Base-by-base conservation (phyloP, 2,888 invertebrate species). In the Parelbella ahira region DNA sequence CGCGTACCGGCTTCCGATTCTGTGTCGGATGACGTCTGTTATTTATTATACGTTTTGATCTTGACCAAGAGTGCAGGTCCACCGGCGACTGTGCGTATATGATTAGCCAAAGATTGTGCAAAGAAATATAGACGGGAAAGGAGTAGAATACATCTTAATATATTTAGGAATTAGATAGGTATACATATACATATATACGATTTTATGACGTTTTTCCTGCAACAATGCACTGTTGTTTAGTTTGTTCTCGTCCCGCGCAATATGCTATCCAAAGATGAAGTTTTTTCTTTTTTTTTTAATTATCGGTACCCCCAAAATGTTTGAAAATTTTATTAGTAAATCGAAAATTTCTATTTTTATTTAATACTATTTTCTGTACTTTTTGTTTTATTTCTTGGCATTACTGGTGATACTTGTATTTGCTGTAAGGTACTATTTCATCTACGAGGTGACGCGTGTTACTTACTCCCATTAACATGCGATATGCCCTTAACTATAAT, bases 221-320 rank as follows among this genome's bases (percentile, higher is more conserved):
- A 27, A 41, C 27, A 27, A 13, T 10, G 11, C 11, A 24, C 7
- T 21, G 20, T 21, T 30, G 13, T 39, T 32, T 38, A n/a, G n/a
- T n/a, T n/a, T n/a, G n/a, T 24, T 18, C 23, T 27, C 4, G 29
- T 25, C 33, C 39, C 25, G 8, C 39, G 44, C 44, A 50, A 48
- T 41, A 43, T 34, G 19, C 41, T 42, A 47, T 37, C 52, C 52
- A 52, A 52, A 52, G 51, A 52, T 32, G 24, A 28, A 48, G 27
- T 10, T 30, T 30, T 18, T 18, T 33, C 32, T 9, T 32, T 38
- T 32, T 25, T 41, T 41, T 41, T 27, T 23, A 29, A n/a, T n/a
- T n/a, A 32, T 5, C 19, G 18, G 7, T 13, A 18, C 32, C 39
- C 32, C 27, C n/a, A n/a, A 23, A 41, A 27, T 9, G 13, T 41